These are phyloP conservation scores for Steromphala cineraria DNA, from an alignment of 2,888 invertebrate species.

Conservation along the genomic window DNA sequence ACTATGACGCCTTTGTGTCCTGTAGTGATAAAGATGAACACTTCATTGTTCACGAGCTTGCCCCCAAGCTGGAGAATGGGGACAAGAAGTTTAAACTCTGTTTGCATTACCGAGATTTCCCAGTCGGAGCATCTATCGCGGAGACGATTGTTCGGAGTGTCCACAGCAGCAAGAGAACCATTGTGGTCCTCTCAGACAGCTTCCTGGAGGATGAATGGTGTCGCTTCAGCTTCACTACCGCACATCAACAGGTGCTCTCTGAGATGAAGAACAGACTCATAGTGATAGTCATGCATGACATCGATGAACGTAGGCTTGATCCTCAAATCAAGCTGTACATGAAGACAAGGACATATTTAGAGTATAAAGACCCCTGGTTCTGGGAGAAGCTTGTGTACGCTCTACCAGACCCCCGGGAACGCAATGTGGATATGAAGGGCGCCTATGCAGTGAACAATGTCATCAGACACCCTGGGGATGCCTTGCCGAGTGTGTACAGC, in stretches of 20 bases:
- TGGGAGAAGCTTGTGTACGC: constrained; percentile 94
- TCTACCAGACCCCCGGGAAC: constrained; percentile 79
- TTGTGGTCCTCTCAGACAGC: constrained; percentile 91
- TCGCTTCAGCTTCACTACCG: constrained; percentile 90
- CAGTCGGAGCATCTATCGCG: constrained; percentile 79
- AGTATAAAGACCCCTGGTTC: constrained; percentile 93
- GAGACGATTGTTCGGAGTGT: constrained; percentile 92
- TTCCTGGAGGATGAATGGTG: constrained; percentile 95
- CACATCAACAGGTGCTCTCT: constrained; percentile 86
- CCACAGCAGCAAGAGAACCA: constrained; percentile 88
- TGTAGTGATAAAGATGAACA: constrained; percentile 87
- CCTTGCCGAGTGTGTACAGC: background rate
- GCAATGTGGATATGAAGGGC: constrained; percentile 13
- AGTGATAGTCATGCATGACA: constrained; percentile 88
- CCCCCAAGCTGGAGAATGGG: constrained; percentile 87
- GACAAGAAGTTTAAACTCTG: constrained; percentile 79
- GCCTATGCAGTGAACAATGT: background rate
- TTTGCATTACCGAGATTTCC: constrained; percentile 63
- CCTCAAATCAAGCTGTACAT: constrained; percentile 90
- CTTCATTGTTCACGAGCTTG: constrained; percentile 89
- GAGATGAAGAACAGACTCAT: constrained; percentile 87
- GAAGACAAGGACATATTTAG: constrained; percentile 88
- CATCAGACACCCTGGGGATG: background rate
- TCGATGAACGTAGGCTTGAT: constrained; percentile 88
- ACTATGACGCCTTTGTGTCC: constrained; percentile 91